Evolutionary conservation across 1,140 invertebrate genomes (phyloP).

Genomic region (Pristionchus pacificus): DNA sequence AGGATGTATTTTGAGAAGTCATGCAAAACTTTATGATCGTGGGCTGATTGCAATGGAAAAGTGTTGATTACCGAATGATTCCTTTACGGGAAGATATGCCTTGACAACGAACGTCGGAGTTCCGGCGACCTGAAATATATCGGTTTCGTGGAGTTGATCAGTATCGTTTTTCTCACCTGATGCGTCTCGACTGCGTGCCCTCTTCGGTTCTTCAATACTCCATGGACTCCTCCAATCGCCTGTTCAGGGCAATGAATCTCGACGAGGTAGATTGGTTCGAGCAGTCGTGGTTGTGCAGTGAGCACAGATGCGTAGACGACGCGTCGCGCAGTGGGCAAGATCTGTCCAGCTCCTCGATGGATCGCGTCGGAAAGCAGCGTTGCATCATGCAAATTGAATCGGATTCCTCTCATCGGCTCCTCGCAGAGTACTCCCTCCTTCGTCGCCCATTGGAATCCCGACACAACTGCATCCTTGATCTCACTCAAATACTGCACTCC

Average conservation of each 20-base stretch:
- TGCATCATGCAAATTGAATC: slow-evolving; percentile 98
- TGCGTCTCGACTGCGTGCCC: slow-evolving; percentile 89
- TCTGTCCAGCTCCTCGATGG: slow-evolving; percentile 99
- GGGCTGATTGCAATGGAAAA: slow-evolving; percentile 16
- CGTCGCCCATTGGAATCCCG: slow-evolving; percentile 98
- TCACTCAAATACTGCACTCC: slow-evolving; percentile 96
- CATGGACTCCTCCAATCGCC: slow-evolving; percentile 62
- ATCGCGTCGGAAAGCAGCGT: slow-evolving; percentile 98
- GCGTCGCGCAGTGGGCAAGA: slow-evolving; percentile 96
- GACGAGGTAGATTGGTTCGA: slow-evolving; percentile 97
- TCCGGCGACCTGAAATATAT: slow-evolving; percentile 70
- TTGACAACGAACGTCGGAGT: slow-evolving; percentile 98
- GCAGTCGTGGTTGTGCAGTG: slow-evolving; percentile 83
- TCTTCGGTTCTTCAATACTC: slow-evolving; percentile 89
- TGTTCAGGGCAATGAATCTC: slow-evolving; percentile 95
- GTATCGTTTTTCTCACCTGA: slow-evolving; percentile 45
- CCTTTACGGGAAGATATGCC: slow-evolving; percentile 95
- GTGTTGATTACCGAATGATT: slow-evolving; percentile 78
- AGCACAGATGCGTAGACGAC: slow-evolving; percentile 90
- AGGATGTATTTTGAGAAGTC: no score
- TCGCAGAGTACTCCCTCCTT: slow-evolving; percentile 98
- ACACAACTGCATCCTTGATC: slow-evolving; percentile 91
- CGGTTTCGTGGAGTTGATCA: neutral
- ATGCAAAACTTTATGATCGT: no score
- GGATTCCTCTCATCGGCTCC: slow-evolving; percentile 90